Conservation (phyloP, 92 coral and sea anemone species). For the Parazoanthus atlanticus region DNA sequence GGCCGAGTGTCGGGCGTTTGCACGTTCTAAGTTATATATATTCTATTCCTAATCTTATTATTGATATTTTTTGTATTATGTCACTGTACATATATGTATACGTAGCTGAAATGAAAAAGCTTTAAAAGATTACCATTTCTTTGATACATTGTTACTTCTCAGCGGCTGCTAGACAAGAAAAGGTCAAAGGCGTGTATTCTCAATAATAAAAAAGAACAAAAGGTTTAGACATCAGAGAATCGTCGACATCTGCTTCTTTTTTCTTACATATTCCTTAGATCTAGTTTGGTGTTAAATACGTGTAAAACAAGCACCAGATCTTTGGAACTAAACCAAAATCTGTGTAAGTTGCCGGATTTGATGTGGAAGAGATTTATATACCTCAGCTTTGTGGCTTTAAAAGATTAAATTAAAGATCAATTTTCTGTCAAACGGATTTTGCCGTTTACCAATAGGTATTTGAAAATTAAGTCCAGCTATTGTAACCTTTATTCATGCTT, state of each 20-base stretch:
- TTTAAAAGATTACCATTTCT: not conserved
- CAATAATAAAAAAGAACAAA: not conserved
- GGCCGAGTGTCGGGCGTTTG: not conserved
- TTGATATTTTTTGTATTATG: not conserved
- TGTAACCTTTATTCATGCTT: too few relatives aligned
- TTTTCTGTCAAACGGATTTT: too few relatives aligned
- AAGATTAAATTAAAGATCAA: too few relatives aligned
- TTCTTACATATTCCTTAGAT: not conserved
- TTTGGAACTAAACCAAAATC: not conserved
- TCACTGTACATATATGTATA: not conserved
- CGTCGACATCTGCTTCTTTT: not conserved
- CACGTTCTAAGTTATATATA: too few relatives aligned
- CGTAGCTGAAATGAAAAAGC: not conserved
- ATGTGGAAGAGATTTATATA: not conserved
- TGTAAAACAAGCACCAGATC: not conserved
- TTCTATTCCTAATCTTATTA: not conserved
- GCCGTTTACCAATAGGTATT: not conserved
- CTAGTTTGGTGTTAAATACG: not conserved
- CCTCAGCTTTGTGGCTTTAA: not conserved
- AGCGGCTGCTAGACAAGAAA: not conserved
- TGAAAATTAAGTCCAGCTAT: not conserved
- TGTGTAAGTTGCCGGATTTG: not conserved
- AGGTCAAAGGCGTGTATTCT: not conserved
- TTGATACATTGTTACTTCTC: not conserved
- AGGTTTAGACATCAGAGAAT: too few relatives aligned